phyloP scores from a whole-genome alignment of 1,140 invertebrate species.

The Drosophila truncata region DNA sequence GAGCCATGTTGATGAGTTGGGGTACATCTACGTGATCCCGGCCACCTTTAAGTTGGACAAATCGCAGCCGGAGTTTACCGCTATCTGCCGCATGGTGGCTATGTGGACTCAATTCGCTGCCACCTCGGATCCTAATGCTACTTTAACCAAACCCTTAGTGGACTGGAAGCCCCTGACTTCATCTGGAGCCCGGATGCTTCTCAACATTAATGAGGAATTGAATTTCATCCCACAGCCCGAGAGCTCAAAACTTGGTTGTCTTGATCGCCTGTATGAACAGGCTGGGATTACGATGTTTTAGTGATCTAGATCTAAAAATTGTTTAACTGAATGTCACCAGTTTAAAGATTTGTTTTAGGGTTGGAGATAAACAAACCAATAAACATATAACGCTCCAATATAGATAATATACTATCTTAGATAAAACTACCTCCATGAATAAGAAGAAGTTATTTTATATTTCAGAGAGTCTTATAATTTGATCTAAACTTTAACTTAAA shows the following conservation, averaged over 20 bases:
- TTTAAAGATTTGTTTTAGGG: background rate
- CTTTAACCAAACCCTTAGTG: conserved; percentile 37
- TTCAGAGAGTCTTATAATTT: background rate
- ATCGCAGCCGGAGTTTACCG: conserved; percentile 61
- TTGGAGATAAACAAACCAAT: background rate
- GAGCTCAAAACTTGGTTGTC: conserved; percentile 61
- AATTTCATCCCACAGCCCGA: conserved; percentile 80
- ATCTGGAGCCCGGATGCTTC: conserved; percentile 65
- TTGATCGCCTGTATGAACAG: conserved; percentile 43
- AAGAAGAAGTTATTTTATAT: background rate
- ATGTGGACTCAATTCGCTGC: conserved; percentile 84
- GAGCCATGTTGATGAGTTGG: conserved; percentile 88
- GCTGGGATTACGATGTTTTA: conserved; percentile 48
- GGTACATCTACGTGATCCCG: conserved; percentile 87
- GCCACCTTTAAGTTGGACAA: conserved; percentile 81
- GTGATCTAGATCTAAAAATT: background rate
- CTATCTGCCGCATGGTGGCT: conserved; percentile 85
- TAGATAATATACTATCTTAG: background rate
- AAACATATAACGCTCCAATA: no score
- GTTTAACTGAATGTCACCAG: background rate
- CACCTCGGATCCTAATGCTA: conserved; percentile 77
- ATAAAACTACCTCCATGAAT: background rate
- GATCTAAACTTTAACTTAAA: background rate
- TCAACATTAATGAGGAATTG: conserved; percentile 84
- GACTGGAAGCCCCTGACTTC: conserved; percentile 80